Percentiles rank a stretch among this genome's conserved stretches.
Conservation (phyloP, 2,888 invertebrate species). For the Galeruca laticollis region DNA sequence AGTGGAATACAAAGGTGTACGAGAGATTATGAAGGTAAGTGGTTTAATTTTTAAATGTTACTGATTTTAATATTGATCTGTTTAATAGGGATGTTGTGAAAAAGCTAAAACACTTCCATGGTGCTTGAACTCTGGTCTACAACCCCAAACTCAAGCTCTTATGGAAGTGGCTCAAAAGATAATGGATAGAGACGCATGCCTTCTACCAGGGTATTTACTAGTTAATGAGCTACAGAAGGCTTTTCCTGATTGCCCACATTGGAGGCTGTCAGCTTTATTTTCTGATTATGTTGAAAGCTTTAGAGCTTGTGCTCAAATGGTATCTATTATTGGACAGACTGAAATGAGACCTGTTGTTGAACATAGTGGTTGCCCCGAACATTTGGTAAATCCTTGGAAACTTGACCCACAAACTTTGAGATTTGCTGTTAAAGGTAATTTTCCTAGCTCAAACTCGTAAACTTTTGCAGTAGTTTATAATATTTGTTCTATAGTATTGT, state of each 20-base stretch:
- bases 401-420: slow-evolving; percentile 85
- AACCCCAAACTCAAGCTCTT: slow-evolving; percentile 85
- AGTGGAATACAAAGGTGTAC: slow-evolving; percentile 95
- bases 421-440: slow-evolving; percentile 72
- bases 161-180: slow-evolving; percentile 88
- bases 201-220: slow-evolving; percentile 94
- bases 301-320: slow-evolving; percentile 94
- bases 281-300: slow-evolving; percentile 94
- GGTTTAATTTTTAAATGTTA: neutral
- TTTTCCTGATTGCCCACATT: slow-evolving; percentile 91
- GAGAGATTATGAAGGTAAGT: slow-evolving; percentile 89
- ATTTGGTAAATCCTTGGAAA: slow-evolving; percentile 93
- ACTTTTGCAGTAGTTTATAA: neutral
- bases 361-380: slow-evolving; percentile 90
- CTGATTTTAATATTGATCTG: slow-evolving; percentile 1
- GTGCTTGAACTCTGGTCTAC: slow-evolving; percentile 81
- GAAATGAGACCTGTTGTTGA: slow-evolving; percentile 95
- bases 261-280: slow-evolving; percentile 89
- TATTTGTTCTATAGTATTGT: too few species aligned
- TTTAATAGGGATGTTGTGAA: slow-evolving; percentile 81
- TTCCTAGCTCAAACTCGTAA: neutral
- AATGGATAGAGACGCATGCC: slow-evolving; percentile 91
- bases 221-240: slow-evolving; percentile 95
- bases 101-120: slow-evolving; percentile 87
- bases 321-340: slow-evolving; percentile 90